Evolutionary conservation across 2,113 vertebrate species (phyloP), one percentile per base, ranked within the genome.

Genomic region (Hydrochoerus hydrochaeris): DNA sequence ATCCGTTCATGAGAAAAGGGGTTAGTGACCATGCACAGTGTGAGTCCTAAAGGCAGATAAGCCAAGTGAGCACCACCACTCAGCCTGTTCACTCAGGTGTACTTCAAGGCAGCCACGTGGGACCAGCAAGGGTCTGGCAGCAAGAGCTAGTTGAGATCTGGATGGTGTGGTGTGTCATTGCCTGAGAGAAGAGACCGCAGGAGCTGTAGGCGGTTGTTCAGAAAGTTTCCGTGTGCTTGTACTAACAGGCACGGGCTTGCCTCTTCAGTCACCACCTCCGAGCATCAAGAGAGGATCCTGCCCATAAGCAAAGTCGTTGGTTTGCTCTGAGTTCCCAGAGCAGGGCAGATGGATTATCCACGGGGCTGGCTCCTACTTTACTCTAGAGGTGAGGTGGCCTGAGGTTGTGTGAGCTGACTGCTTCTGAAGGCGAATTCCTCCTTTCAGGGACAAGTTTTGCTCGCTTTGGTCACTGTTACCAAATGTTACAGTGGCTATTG

Each of bases 121-220:
- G 54, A 57, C 54, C 17, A 57, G 85, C 38, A 92, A 78, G 94
- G 94, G 96, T 41, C 78, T 80, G 93, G 88, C 71, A 92, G 88
- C 91, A 85, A 94, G 95, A 65, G 46, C 95, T 97, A 96, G 94
- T 90, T 96, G 95, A 97, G 96, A 96, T 95, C 95, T 92, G 94
- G 97, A 97, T 93, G 90, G 96, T 0, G 0, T 96, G 92, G 97
- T 97, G 97, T 90, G 91, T 95, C 96, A 94, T 95, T 98, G 96
- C 96, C 97, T 97, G 95, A 57, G 17, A 57, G 16, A 57, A 5
- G 17, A 94, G 63, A 84, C 80, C 75, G 82, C 96, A 97, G 87
- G 96, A 84, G 19, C 80, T 22, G 90, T 2, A 54, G 67, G n/a
- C 10, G 9, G 62, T 77, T 63, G 35, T 62, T 46, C 46, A 88